Evolutionary conservation across 2,888 invertebrate species (phyloP), one percentile per base, ranked within the genome.

Genomic region (Amorpha juglandis): DNA sequence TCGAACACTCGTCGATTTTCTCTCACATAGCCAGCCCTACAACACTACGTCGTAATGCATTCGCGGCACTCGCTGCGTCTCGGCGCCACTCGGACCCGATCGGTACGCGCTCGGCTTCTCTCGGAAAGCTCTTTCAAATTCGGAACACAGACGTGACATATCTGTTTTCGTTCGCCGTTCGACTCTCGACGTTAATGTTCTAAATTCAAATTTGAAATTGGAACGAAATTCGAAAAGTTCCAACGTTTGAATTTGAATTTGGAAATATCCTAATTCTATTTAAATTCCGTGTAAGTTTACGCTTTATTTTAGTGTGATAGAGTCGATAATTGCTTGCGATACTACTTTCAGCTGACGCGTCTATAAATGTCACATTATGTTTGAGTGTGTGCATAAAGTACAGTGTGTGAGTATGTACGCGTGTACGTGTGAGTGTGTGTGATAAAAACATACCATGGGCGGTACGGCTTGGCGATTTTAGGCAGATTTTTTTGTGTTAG

Each of bases 1-100:
- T 35, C 55, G n/a, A 38, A 6, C 42, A 58, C 58, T 58, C 58
- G 11, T 42, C 33, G 47, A 19, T 58, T 58, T 19, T 19, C 38
- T 16, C 19, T 16, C 19, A 58, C 58, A 72, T 70, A 67, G 79
- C 67, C 90, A 91, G 68, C 92, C 92, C 91, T 92, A 86, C 68
- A 67, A 66, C 81, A 78, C 82, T 81, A 84, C 86, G 83, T 82
- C 86, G 91, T 91, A 91, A 91, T 92, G 92, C 92, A 92, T 90
- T 91, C 91, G 84, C 84, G 84, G 84, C 85, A 78, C 86, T 90
- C 89, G 89, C 87, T 76, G 84, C 83, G 86, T 83, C 88, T 93
- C 92, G 92, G 91, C 90, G 89, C 87, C 90, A 77, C 81, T 92
- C 92, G 92, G 92, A 84, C 90, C 88, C 84, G 92, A 92, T 92